Evolutionary conservation across 2,113 vertebrate genomes (phyloP).

Genomic region (Girardinichthys multiradiatus): DNA sequence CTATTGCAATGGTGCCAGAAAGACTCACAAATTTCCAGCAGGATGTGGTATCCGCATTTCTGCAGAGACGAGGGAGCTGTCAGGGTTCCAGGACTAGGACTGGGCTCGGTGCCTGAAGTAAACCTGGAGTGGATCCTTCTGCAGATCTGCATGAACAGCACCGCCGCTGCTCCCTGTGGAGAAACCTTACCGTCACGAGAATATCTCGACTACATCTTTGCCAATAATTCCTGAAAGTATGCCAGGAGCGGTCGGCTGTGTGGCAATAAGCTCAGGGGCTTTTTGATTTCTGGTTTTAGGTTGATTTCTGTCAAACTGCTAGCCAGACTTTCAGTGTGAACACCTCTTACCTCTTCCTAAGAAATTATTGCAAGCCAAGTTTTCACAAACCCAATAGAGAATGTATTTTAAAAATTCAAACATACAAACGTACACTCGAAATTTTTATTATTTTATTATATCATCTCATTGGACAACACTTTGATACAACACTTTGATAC

Average conservation of each 20-base stretch:
- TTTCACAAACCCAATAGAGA: neutral
- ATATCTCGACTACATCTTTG: neutral
- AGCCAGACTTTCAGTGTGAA: neutral
- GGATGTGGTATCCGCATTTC: constrained; percentile 71
- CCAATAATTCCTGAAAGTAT: too few relatives aligned
- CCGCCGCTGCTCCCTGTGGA: constrained; percentile 76
- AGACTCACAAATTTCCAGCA: constrained; percentile 73
- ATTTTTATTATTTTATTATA: too few relatives aligned
- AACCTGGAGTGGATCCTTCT: constrained; percentile 77
- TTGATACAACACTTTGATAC: too few relatives aligned
- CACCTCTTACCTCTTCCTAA: neutral
- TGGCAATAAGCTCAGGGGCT: neutral
- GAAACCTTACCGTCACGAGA: constrained; percentile 5
- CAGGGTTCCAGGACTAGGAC: constrained; percentile 21
- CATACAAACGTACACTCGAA: too few relatives aligned
- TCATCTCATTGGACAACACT: too few relatives aligned
- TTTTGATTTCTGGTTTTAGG: neutral
- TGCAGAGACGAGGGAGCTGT: constrained; percentile 28
- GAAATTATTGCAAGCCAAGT: neutral
- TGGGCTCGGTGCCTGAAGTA: constrained; percentile 59
- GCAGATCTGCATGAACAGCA: constrained; percentile 83
- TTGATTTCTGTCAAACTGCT: neutral
- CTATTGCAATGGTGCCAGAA: neutral
- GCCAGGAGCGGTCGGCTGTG: neutral
- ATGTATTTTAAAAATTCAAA: neutral